A percentile compares a stretch with the other conserved stretches of the same genome.
Conservation (phyloP, 2,888 invertebrate genomes). For the Geotrupes spiniger region DNA sequence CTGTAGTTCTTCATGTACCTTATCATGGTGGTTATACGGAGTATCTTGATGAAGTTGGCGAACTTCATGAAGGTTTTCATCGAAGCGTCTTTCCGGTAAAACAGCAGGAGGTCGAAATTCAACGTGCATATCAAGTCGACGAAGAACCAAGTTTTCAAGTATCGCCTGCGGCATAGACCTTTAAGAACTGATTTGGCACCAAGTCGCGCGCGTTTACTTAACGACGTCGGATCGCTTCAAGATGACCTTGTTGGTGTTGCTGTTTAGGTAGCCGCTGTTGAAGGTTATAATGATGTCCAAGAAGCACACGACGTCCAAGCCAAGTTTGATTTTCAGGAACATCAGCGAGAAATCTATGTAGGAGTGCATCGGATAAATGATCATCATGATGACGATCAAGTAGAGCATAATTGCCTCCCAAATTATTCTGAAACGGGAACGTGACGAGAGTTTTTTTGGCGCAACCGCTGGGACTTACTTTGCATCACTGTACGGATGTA, state of each 20-base stretch:
- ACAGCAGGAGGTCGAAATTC: conserved; percentile 31
- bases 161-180: conserved; percentile 39
- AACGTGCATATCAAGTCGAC: conserved; percentile 40
- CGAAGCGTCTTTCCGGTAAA: neutral
- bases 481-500: conserved; percentile 13
- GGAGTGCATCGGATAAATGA: neutral
- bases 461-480: too few relatives aligned
- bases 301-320: conserved; percentile 30
- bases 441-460: neutral
- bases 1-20: conserved; percentile 37
- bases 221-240: conserved; percentile 38
- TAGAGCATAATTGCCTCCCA: conserved; percentile 7
- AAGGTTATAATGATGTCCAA: conserved; percentile 42
- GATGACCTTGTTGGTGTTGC: conserved; percentile 40
- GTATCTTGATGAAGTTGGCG: conserved; percentile 39
- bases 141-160: conserved; percentile 39
- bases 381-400: neutral
- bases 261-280: conserved; percentile 45
- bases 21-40: conserved; percentile 40
- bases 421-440: neutral
- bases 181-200: too few relatives aligned
- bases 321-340: neutral
- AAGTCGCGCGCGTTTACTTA: conserved; percentile 29
- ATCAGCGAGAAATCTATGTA: neutral
- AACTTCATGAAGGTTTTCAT: conserved; percentile 33